These are phyloP conservation scores for Abscondita cerata DNA, from an alignment of 2,888 invertebrate species.

Conservation along the genomic window DNA sequence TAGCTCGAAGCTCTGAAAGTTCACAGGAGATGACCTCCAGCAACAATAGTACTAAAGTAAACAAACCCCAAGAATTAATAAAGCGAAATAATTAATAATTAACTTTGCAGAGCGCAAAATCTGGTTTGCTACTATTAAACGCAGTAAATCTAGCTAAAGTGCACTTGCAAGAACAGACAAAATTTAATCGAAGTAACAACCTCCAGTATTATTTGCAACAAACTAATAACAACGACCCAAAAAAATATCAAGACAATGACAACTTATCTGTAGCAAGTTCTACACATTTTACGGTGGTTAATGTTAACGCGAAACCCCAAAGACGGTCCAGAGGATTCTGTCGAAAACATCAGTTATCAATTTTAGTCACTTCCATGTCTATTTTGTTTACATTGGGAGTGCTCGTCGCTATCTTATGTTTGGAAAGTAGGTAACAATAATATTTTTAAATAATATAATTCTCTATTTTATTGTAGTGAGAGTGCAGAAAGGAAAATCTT, in stretches of 20 bases:
- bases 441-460: no score
- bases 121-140: conserved; percentile 79
- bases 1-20: conserved; percentile 68
- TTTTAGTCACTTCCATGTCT: conserved; percentile 83
- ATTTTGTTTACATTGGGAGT: conserved; percentile 82
- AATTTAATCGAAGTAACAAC: conserved; percentile 50
- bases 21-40: conserved; percentile 76
- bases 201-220: conserved; percentile 53
- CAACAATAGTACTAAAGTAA: conserved; percentile 82
- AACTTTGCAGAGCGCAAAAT: conserved; percentile 76
- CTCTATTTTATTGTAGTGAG: conserved; percentile 55
- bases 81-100: conserved; percentile 30
- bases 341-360: conserved; percentile 80
- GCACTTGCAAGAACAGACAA: conserved; percentile 43
- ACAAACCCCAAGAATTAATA: conserved; percentile 38
- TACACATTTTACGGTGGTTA: conserved; percentile 86
- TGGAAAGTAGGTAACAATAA: conserved; percentile 85
- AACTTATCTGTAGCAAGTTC: conserved; percentile 73
- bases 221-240: no score
- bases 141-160: conserved; percentile 72
- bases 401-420: conserved; percentile 79
- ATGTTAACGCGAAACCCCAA: conserved; percentile 66
- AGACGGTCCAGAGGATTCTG: conserved; percentile 71
- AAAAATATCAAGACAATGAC: no score
- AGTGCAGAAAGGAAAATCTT: conserved; percentile 52